phyloP scores from a whole-genome alignment of 2,888 invertebrate species.

The Protodeltote pygarga region DNA sequence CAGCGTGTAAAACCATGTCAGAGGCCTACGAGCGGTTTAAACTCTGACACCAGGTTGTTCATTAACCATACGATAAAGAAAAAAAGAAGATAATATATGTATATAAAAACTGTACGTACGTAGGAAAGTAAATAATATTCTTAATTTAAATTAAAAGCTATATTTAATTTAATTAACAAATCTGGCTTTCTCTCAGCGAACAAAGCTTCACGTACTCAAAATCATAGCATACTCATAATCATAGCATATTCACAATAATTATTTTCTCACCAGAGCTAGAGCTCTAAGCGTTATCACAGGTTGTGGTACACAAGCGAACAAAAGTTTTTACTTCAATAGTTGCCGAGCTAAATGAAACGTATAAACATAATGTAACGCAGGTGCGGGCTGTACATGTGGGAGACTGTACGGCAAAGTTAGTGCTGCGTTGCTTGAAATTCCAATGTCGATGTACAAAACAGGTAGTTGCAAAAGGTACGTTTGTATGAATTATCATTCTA shows the following conservation, averaged over 20 bases:
- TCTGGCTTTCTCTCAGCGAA: too few relatives aligned
- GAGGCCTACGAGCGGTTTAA: too few relatives aligned
- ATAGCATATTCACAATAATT: slow-evolving; percentile 2
- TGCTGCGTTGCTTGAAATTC: slow-evolving; percentile 23
- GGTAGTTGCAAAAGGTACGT: slow-evolving; percentile 4
- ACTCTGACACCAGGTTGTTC: too few relatives aligned
- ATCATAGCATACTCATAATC: slow-evolving; percentile 11
- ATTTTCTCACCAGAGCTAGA: slow-evolving; percentile 9
- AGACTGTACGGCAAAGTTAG: slow-evolving; percentile 25
- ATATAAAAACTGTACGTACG: too few relatives aligned
- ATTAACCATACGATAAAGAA: too few relatives aligned
- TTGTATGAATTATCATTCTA: too few relatives aligned
- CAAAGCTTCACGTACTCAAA: slow-evolving; percentile 6
- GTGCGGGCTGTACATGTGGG: slow-evolving; percentile 23
- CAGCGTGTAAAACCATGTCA: too few relatives aligned
- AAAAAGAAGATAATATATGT: too few relatives aligned
- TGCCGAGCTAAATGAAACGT: slow-evolving; percentile 34
- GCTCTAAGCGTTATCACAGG: slow-evolving; percentile 5
- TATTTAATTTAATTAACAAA: too few relatives aligned
- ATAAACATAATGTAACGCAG: slow-evolving; percentile 35
- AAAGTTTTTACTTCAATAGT: slow-evolving; percentile 34
- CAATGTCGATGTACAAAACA: background rate
- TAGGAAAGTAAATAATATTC: too few relatives aligned
- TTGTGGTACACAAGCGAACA: slow-evolving; percentile 23
- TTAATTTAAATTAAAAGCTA: too few relatives aligned